Evolutionary conservation across 92 coral and sea anemone genomes (phyloP), one percentile per base, ranked within the genome.

Genomic region (Paramuricea clavata): DNA sequence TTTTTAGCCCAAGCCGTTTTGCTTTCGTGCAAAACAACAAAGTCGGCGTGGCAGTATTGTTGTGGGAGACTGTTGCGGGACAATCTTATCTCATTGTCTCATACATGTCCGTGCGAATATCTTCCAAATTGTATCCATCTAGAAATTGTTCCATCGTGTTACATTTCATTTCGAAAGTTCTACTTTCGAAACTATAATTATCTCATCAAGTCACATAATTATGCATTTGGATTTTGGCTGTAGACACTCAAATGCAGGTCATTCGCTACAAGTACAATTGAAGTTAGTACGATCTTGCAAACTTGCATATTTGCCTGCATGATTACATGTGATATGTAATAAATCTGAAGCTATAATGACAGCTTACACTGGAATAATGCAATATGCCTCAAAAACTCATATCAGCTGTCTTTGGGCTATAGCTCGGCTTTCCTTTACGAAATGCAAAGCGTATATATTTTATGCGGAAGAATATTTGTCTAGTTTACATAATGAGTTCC

Each of bases 11-110:
- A 74, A 49, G 41, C 72, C 72, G 72, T 65, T 39, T 74, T 44
- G 81, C 23, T 74, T 74, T 49, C 32, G 81, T 44, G 61, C 81
- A 74, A 44, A 72, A 72, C 78, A 69, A 28, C 60, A 43, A 44
- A 28, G 59, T 44, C 59, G 81, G 57, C 23, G 17, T 28, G 41
- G 5, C 41, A 10, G 62, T 26, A 27, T 65, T 65, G 72, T 31
- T 65, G 36, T 65, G 17, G 41, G 41, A 26, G 6, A 65, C 5
- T 65, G 28, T 65, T 65, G 28, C n/a, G n/a, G n/a, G n/a, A n/a
- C n/a, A n/a, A n/a, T n/a, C 15, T 33, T n/a, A 65, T 65, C 8
- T 30, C 36, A 65, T 65, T 65, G 72, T 65, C 19, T n/a, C 36
- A 65, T 65, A 39, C 72, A 0, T 39, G 36, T 65, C 72, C 36